Evolutionary conservation across 2,113 vertebrate species (phyloP).

Genomic region (Phasianus colchicus): DNA sequence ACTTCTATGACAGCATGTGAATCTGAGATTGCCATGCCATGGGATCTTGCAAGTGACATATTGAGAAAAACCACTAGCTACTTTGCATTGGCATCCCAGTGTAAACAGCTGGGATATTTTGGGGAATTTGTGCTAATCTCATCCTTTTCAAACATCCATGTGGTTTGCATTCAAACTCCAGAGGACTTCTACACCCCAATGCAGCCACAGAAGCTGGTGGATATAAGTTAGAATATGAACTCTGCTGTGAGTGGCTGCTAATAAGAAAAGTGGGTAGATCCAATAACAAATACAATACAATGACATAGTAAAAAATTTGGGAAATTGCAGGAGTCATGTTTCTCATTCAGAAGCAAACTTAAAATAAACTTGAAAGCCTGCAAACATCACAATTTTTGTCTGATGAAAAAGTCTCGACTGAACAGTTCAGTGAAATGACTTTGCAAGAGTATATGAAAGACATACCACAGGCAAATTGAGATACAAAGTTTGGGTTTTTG

Average conservation of each 20-base stretch:
- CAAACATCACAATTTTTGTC: conserved; percentile 60
- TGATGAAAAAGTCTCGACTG: conserved; percentile 36
- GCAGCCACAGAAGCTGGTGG: neutral
- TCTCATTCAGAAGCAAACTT: conserved; percentile 48
- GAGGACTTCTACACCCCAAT: neutral
- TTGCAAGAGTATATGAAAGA: conserved; percentile 74
- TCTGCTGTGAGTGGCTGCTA: conserved; percentile 15
- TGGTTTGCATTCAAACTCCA: neutral
- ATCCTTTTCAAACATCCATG: neutral
- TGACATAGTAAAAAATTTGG: conserved; percentile 42
- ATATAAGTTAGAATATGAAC: neutral
- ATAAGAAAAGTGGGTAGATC: conserved; percentile 51
- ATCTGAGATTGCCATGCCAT: neutral
- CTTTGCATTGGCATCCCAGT: neutral
- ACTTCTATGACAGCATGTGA: neutral
- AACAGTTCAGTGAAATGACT: conserved; percentile 48
- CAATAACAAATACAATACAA: conserved; percentile 45
- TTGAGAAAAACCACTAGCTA: neutral
- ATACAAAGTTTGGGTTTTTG: conserved; percentile 73
- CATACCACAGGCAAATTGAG: conserved; percentile 69
- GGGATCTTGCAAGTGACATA: neutral
- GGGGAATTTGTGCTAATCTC: neutral
- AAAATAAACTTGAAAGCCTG: conserved; percentile 64
- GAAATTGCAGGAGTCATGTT: conserved; percentile 28
- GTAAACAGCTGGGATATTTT: neutral